phyloP scores from a whole-genome alignment of 64 coral and sea anemone species.

The Acropora tenuis region DNA sequence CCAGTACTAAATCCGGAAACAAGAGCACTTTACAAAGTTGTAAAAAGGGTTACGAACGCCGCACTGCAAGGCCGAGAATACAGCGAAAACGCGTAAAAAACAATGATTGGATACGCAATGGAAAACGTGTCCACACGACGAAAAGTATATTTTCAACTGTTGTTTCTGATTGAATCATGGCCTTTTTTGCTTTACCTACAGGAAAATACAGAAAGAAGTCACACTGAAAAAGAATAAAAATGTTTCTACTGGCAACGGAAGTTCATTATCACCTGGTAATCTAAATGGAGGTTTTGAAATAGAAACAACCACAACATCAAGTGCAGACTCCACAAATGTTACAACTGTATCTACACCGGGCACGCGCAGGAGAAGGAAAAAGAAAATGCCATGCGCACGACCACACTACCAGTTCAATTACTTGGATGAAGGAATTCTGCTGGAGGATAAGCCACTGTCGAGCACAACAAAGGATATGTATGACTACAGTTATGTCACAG shows the following conservation, averaged over 20 bases:
- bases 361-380: slow-evolving; percentile 70
- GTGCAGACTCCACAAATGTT: background rate
- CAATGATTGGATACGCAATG: no score
- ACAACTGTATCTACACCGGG: slow-evolving; percentile 23
- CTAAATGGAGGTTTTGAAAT: slow-evolving; percentile 21
- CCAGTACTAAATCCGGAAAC: no score
- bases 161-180: background rate
- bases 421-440: slow-evolving; percentile 68
- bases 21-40: no score
- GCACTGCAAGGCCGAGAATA: no score
- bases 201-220: slow-evolving; percentile 38
- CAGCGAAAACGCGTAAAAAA: no score
- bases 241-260: slow-evolving; percentile 23
- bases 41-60: no score
- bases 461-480: slow-evolving; percentile 1
- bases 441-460: slow-evolving; percentile 77
- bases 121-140: no score
- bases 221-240: slow-evolving; percentile 24
- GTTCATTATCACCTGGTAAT: background rate
- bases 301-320: slow-evolving; percentile 3
- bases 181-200: background rate
- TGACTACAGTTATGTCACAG: slow-evolving; percentile 57
- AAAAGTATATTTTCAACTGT: background rate
- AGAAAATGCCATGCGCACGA: slow-evolving; percentile 55
- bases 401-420: slow-evolving; percentile 64